Evolutionary conservation across 1,140 invertebrate genomes (phyloP).

Genomic region (Lethocerus indicus): DNA sequence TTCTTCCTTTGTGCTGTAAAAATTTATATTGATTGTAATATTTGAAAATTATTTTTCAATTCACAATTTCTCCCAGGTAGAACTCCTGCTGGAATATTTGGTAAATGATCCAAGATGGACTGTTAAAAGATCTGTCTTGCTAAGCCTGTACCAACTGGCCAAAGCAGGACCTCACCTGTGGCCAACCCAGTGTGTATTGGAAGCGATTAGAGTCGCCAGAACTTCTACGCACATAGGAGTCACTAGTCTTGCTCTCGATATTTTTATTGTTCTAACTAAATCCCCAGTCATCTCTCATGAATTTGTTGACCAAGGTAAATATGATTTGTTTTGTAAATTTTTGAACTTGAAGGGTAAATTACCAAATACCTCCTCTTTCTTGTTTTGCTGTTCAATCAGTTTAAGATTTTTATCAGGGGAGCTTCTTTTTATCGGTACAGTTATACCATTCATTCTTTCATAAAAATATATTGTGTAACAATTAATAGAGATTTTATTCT

Average conservation of each 20-base stretch:
- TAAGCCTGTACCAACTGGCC: conserved; percentile 57
- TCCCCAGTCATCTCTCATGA: conserved; percentile 34
- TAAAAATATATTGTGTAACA: too few relatives aligned
- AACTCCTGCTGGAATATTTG: conserved; percentile 36
- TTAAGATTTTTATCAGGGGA: too few relatives aligned
- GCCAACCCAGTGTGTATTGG: conserved; percentile 48
- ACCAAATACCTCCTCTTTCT: too few relatives aligned
- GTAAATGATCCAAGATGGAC: conserved; percentile 42
- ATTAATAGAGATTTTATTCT: conserved; percentile 7
- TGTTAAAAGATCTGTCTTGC: conserved; percentile 56
- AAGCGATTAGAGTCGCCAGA: conserved; percentile 34
- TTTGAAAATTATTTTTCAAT: conserved; percentile 14
- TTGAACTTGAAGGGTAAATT: too few relatives aligned
- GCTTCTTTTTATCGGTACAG: not conserved
- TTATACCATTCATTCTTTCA: too few relatives aligned
- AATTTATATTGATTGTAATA: not conserved
- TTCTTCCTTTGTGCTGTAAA: not conserved
- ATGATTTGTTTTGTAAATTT: not conserved
- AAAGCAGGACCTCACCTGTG: conserved; percentile 62
- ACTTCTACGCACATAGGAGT: conserved; percentile 24
- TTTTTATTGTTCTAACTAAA: conserved; percentile 34
- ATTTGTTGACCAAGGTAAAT: conserved; percentile 24
- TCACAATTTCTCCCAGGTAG: conserved; percentile 25
- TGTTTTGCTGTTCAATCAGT: too few relatives aligned
- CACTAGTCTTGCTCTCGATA: conserved; percentile 25